Evolutionary conservation across 2,888 invertebrate species (phyloP).

Genomic region (Epinotia bilunana): DNA sequence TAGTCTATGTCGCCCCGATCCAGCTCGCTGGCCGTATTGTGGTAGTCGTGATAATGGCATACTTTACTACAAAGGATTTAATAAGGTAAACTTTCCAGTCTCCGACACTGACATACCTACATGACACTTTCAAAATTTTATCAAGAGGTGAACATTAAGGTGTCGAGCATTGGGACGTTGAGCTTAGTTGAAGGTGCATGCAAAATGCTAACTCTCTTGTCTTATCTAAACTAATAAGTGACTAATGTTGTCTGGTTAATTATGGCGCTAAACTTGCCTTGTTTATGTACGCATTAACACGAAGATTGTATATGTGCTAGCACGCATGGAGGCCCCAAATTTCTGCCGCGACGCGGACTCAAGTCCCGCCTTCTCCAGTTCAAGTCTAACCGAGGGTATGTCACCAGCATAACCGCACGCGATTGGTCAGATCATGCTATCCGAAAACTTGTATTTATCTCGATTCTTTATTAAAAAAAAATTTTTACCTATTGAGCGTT

Average conservation of each 20-base stretch:
- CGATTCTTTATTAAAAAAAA: too few relatives aligned
- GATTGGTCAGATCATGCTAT: slow-evolving; percentile 72
- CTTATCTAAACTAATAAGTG: neutral
- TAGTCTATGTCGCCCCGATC: too few relatives aligned
- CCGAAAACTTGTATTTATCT: neutral
- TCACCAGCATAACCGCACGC: slow-evolving; percentile 63
- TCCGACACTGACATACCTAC: too few relatives aligned
- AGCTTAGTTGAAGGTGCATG: neutral
- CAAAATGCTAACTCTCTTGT: neutral
- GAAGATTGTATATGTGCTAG: slow-evolving; percentile 68
- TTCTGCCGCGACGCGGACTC: slow-evolving; percentile 94
- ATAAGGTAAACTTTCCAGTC: too few relatives aligned
- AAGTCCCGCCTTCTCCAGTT: slow-evolving; percentile 96
- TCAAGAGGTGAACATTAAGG: too few relatives aligned
- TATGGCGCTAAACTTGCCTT: neutral
- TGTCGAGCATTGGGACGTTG: too few relatives aligned
- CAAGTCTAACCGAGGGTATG: slow-evolving; percentile 95
- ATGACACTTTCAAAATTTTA: too few relatives aligned
- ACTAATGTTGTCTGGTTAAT: neutral
- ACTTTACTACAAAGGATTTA: neutral
- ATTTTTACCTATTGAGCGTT: too few relatives aligned
- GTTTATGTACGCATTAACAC: slow-evolving; percentile 50
- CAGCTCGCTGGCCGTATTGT: too few relatives aligned
- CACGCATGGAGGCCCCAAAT: slow-evolving; percentile 92
- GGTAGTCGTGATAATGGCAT: too few relatives aligned